A percentile compares a stretch with the other conserved stretches of the same genome.
Evolutionary conservation across 1,140 invertebrate genomes (phyloP).

Genomic region (Bombus superbus): DNA sequence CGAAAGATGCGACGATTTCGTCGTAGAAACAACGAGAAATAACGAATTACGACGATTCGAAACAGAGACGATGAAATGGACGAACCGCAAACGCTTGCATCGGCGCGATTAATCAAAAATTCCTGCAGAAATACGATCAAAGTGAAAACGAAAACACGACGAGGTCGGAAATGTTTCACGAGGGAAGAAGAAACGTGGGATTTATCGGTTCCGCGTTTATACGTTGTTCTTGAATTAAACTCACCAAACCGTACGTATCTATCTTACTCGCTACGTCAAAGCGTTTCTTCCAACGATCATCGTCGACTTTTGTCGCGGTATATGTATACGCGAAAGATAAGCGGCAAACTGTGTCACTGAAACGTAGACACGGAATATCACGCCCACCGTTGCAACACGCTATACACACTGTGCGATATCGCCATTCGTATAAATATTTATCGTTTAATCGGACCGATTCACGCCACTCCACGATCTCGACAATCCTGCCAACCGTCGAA

Average conservation of each 20-base stretch:
- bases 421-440: not conserved
- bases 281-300: not conserved
- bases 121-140: too few relatives aligned
- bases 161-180: too few relatives aligned
- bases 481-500: not conserved
- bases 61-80: too few relatives aligned
- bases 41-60: too few relatives aligned
- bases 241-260: not conserved
- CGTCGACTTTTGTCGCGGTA: not conserved
- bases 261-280: not conserved
- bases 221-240: not conserved
- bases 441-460: not conserved
- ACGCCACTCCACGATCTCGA: not conserved
- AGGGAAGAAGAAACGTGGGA: not conserved
- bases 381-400: not conserved
- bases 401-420: not conserved
- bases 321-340: not conserved
- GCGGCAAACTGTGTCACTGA: not conserved
- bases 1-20: too few relatives aligned
- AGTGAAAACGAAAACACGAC: too few relatives aligned
- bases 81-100: too few relatives aligned
- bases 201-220: not conserved
- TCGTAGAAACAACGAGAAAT: too few relatives aligned
- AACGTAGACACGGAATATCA: not conserved
- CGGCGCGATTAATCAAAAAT: too few relatives aligned